Evolutionary conservation across 2,113 vertebrate genomes (phyloP).

Genomic region (Eudyptes chrysolophus): DNA sequence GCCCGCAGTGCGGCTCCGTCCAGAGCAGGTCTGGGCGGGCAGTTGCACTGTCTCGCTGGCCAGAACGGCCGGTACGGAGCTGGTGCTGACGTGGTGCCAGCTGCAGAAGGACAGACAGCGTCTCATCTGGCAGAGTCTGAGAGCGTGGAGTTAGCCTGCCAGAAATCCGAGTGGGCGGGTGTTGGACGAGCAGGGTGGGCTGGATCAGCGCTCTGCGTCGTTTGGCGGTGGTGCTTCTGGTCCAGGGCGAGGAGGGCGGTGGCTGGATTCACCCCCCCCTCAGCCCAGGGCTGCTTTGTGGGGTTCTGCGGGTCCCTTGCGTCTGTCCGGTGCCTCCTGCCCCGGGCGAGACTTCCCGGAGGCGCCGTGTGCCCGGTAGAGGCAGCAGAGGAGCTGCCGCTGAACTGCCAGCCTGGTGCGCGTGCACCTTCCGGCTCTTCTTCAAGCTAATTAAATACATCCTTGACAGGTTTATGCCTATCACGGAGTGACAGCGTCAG

Average conservation of each 20-base stretch:
- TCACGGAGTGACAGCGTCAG: neutral
- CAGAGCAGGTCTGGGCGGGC: neutral
- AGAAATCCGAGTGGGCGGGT: accelerated
- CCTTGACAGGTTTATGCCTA: neutral
- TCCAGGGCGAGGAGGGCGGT: accelerated
- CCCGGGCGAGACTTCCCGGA: accelerated
- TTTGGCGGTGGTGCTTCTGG: neutral
- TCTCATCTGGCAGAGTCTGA: neutral
- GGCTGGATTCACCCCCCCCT: neutral
- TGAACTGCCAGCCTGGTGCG: neutral
- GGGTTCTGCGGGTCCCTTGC: neutral
- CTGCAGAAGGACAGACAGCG: neutral
- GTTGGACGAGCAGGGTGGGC: accelerated
- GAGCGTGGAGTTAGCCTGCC: neutral
- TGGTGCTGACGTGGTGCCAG: neutral
- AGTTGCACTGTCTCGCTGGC: neutral
- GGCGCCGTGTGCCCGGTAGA: neutral
- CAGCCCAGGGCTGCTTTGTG: accelerated
- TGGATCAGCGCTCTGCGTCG: accelerated
- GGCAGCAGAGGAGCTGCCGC: neutral
- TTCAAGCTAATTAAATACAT: constrained; percentile 3
- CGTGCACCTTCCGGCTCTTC: neutral
- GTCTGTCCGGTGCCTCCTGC: accelerated
- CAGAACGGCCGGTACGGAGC: neutral
- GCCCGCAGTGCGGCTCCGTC: neutral